Conservation (phyloP, 2,888 invertebrate species). For the Coenonympha arcania region DNA sequence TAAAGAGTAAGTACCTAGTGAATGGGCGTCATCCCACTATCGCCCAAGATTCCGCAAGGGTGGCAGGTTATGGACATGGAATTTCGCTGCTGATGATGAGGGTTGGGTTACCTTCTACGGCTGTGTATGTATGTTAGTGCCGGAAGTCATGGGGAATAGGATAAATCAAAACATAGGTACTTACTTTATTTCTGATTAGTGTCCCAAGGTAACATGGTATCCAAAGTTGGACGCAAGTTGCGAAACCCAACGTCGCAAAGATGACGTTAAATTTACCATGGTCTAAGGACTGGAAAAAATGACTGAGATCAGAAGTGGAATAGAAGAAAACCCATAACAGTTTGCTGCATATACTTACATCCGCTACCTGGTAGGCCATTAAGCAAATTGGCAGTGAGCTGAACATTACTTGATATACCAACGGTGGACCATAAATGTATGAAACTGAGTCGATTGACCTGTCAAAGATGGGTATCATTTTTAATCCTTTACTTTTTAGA, state of each 20-base stretch:
- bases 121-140: too few species aligned
- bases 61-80: too few species aligned
- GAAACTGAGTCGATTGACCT: constrained; percentile 44
- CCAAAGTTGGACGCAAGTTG: constrained; percentile 44
- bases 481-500: too few species aligned
- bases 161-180: too few species aligned
- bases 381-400: constrained; percentile 46
- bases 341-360: too few species aligned
- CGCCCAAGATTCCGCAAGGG: too few species aligned
- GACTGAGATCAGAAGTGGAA: background rate
- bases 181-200: constrained; percentile 47
- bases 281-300: constrained; percentile 41
- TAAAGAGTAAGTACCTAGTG: too few species aligned
- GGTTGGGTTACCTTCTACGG: too few species aligned
- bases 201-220: constrained; percentile 58
- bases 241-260: constrained; percentile 37
- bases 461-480: too few species aligned
- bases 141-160: too few species aligned
- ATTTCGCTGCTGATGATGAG: too few species aligned
- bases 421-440: constrained; percentile 42
- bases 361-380: constrained; percentile 46
- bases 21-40: too few species aligned
- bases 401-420: constrained; percentile 49
- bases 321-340: background rate
- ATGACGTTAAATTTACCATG: constrained; percentile 44